A percentile compares a stretch with the other conserved stretches of the same genome.
Evolutionary conservation across 2,797 vertebrate species (phyloP).

Genomic region (Enteromius argenteus): DNA sequence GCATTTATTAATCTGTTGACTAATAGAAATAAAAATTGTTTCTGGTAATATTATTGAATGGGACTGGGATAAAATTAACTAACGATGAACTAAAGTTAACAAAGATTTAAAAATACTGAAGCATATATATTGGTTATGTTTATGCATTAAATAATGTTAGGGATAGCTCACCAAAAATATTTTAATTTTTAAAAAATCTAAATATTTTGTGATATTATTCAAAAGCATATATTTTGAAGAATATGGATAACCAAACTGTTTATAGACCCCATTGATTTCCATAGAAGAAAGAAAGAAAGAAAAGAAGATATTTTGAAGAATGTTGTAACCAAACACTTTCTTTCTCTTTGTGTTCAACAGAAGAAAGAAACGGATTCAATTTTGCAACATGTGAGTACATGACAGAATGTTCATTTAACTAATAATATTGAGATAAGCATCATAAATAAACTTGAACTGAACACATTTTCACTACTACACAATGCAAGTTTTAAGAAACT

Average conservation of each 20-base stretch:
- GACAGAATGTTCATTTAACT: too few relatives aligned
- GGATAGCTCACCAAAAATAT: not conserved
- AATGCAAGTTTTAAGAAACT: conserved; percentile 28
- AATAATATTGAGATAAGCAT: not conserved
- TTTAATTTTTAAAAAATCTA: too few relatives aligned
- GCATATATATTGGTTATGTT: not conserved
- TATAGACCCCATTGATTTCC: too few relatives aligned
- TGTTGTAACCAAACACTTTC: not conserved
- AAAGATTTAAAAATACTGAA: not conserved
- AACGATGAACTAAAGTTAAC: not conserved
- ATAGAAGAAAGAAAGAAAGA: not conserved
- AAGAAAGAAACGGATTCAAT: not conserved
- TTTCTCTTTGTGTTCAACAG: not conserved
- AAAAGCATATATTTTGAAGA: too few relatives aligned
- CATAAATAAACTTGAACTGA: not conserved
- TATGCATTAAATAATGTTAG: not conserved
- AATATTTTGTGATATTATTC: too few relatives aligned
- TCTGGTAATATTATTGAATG: not conserved
- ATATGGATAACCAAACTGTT: too few relatives aligned
- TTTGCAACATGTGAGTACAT: not conserved
- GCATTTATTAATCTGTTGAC: not conserved
- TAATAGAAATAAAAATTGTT: not conserved
- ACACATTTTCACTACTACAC: not conserved
- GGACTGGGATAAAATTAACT: not conserved
- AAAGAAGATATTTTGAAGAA: not conserved